These are phyloP conservation scores for Columba livia DNA, from an alignment of 2,113 vertebrate species.

Conservation along the genomic window DNA sequence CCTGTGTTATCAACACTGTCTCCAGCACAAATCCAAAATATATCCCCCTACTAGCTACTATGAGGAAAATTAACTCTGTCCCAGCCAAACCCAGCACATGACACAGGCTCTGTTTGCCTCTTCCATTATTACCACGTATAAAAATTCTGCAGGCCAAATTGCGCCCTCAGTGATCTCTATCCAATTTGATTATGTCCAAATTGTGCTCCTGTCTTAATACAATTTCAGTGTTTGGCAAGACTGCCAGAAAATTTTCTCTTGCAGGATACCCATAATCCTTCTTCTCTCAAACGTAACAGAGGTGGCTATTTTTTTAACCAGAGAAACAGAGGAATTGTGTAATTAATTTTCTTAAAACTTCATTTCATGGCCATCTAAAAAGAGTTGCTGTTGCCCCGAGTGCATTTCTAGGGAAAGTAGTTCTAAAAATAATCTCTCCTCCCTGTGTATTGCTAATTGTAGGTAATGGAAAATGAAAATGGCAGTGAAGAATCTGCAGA, in stretches of 20 bases:
- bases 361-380: background rate
- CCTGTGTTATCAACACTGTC: too few relatives aligned
- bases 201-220: background rate
- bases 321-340: background rate
- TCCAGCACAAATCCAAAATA: too few relatives aligned
- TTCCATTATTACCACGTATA: background rate
- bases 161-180: background rate
- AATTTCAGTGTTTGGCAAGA: background rate
- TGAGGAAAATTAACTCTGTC: too few relatives aligned
- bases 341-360: background rate
- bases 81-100: background rate
- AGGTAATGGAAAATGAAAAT: background rate
- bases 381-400: background rate
- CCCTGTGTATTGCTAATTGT: background rate
- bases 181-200: background rate
- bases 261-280: background rate
- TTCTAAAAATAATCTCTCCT: background rate
- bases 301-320: background rate
- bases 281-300: background rate
- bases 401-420: background rate
- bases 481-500: background rate
- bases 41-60: too few relatives aligned
- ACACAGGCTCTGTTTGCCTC: background rate
- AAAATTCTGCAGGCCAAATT: background rate
- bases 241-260: background rate